A percentile compares a stretch with the other conserved stretches of the same genome.
Conservation (phyloP, 2,797 vertebrate species). For the Toxotes lorentzi region DNA sequence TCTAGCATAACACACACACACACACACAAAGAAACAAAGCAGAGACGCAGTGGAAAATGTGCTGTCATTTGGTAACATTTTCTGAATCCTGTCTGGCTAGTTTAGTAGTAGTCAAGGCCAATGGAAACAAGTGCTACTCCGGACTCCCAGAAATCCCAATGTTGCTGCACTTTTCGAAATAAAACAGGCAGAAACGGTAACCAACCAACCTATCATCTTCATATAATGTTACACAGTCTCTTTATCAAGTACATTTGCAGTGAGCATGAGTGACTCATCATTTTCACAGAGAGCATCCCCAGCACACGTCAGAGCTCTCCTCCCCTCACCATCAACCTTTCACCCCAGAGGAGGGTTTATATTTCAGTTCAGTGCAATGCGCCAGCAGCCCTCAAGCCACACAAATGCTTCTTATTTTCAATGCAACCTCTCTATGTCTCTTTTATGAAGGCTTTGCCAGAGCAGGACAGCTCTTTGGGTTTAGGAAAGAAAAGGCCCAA, state of each 20-base stretch:
- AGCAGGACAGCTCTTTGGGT: constrained; percentile 70
- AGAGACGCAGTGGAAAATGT: constrained; percentile 63
- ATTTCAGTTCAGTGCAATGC: constrained; percentile 69
- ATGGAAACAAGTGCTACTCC: constrained; percentile 70
- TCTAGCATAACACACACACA: constrained; percentile 32
- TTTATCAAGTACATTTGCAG: constrained; percentile 63
- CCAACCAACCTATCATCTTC: constrained; percentile 66
- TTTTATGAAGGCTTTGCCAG: constrained; percentile 78
- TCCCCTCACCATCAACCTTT: constrained; percentile 67
- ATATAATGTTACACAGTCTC: constrained; percentile 61
- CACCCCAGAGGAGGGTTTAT: constrained; percentile 66
- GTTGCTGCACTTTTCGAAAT: constrained; percentile 56
- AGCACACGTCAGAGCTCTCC: constrained; percentile 66
- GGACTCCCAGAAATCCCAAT: constrained; percentile 52
- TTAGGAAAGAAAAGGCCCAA: constrained; percentile 74
- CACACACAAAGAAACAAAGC: constrained; percentile 34
- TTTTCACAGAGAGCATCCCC: constrained; percentile 67
- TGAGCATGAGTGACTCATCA: constrained; percentile 64
- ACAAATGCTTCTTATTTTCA: constrained; percentile 86
- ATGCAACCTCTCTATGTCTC: constrained; percentile 76
- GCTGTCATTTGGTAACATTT: constrained; percentile 69
- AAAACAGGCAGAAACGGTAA: constrained; percentile 57
- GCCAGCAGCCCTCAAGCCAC: constrained; percentile 79
- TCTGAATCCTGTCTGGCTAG: constrained; percentile 61
- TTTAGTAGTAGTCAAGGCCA: no score